Evolutionary conservation across 2,797 vertebrate genomes (phyloP).

Genomic region (Gadopsis marmoratus): DNA sequence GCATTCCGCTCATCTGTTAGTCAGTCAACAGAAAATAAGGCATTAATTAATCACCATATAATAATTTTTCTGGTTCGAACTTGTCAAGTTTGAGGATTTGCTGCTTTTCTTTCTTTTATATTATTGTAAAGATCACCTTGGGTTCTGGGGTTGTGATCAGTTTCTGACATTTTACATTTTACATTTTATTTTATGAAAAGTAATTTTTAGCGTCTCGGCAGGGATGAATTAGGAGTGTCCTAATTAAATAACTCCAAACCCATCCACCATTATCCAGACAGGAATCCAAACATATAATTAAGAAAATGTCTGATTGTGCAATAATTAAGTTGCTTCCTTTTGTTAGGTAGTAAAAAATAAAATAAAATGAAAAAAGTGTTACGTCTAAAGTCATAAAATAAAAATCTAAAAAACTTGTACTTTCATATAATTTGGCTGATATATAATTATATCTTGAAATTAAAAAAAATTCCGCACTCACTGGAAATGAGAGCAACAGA

Average conservation of each 20-base stretch:
- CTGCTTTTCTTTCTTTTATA: background rate
- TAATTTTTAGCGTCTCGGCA: background rate
- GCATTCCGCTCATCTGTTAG: no score
- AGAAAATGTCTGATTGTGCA: background rate
- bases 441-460: constrained; percentile 29
- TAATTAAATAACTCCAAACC: background rate
- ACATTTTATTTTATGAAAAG: no score
- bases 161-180: background rate
- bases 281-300: background rate
- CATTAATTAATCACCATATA: background rate
- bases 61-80: background rate
- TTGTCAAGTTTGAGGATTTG: background rate
- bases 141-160: background rate
- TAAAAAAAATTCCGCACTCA: background rate
- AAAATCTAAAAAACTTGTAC: background rate
- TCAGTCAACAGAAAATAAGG: background rate
- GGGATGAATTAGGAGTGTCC: background rate
- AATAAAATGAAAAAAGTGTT: background rate
- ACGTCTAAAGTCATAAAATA: background rate
- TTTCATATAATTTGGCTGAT: constrained; percentile 17
- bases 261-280: background rate
- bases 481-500: constrained; percentile 11
- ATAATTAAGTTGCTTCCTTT: background rate
- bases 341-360: background rate
- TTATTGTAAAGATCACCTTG: background rate